Conservation (phyloP, 2,888 invertebrate genomes). For the Archips xylosteana region DNA sequence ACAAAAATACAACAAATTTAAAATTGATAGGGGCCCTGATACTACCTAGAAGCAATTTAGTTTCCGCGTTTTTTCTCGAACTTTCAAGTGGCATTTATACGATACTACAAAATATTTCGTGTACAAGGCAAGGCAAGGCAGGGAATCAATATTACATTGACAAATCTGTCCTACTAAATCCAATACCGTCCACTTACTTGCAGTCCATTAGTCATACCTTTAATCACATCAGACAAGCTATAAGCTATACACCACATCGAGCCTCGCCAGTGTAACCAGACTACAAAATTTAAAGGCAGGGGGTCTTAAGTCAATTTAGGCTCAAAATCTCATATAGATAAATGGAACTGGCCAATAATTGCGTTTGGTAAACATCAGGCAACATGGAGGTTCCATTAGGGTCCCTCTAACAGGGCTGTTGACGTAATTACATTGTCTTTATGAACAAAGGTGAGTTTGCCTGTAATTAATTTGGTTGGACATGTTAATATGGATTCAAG, state of each 20-base stretch:
- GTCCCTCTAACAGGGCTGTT: conserved; percentile 60
- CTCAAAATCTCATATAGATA: conserved; percentile 83
- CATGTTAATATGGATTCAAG: conserved; percentile 40
- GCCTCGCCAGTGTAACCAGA: conserved; percentile 29
- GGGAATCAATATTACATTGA: too few species aligned
- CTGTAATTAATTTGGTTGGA: conserved; percentile 55
- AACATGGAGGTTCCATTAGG: conserved; percentile 69
- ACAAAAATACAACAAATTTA: too few species aligned
- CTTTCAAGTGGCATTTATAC: too few species aligned
- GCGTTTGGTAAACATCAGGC: conserved; percentile 75
- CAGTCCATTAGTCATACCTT: conserved; percentile 24
- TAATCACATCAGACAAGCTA: conserved; percentile 24
- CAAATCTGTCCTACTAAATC: background rate
- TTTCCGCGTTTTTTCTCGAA: too few species aligned
- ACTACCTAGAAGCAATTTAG: too few species aligned
- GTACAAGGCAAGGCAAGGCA: too few species aligned
- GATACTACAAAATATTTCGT: too few species aligned
- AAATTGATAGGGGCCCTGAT: too few species aligned
- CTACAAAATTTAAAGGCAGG: conserved; percentile 45
- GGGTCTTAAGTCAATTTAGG: conserved; percentile 80
- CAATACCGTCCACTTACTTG: background rate
- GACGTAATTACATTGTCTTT: conserved; percentile 71
- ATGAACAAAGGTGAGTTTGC: conserved; percentile 67
- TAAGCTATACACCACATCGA: conserved; percentile 22
- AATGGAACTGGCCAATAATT: conserved; percentile 81